These are phyloP conservation scores for Molossus alvarezi DNA, from an alignment of 2,797 vertebrate genomes.

Conservation along the genomic window DNA sequence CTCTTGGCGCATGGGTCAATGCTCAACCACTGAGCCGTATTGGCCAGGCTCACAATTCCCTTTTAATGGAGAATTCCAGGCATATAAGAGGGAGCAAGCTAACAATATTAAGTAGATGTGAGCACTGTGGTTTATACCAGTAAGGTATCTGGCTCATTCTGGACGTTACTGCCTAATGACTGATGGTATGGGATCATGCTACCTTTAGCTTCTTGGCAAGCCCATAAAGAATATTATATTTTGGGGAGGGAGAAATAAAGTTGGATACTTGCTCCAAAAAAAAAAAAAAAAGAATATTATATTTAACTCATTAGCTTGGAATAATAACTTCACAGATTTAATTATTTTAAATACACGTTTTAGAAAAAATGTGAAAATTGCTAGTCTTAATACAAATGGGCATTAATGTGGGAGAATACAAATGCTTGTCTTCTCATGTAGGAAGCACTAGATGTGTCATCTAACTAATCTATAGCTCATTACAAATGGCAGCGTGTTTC, in stretches of 20 bases:
- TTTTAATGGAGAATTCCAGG: slow-evolving; percentile 38
- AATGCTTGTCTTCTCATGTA: slow-evolving; percentile 14
- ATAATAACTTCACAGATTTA: slow-evolving; percentile 75
- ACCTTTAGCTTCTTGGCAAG: slow-evolving; percentile 54
- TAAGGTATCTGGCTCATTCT: background rate
- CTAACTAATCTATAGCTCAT: slow-evolving; percentile 59
- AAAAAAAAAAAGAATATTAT: background rate
- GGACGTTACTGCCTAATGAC: background rate
- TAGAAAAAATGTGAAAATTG: slow-evolving; percentile 44
- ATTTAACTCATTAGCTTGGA: slow-evolving; percentile 73
- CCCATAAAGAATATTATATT: background rate
- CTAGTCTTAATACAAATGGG: slow-evolving; percentile 63
- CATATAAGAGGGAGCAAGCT: background rate
- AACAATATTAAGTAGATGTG: background rate
- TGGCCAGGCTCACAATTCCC: background rate
- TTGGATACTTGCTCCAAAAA: too few species aligned
- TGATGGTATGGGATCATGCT: slow-evolving; percentile 9
- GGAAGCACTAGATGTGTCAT: background rate
- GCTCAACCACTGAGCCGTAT: background rate
- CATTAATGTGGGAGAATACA: slow-evolving; percentile 55
- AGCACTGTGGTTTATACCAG: background rate
- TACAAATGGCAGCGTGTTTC: slow-evolving; percentile 60
- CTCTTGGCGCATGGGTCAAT: too few species aligned
- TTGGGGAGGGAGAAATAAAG: too few species aligned
- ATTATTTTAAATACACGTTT: slow-evolving; percentile 75